Evolutionary conservation across 2,113 vertebrate species (phyloP), one percentile per base, ranked within the genome.

Genomic region (Tetraodon nigroviridis): DNA sequence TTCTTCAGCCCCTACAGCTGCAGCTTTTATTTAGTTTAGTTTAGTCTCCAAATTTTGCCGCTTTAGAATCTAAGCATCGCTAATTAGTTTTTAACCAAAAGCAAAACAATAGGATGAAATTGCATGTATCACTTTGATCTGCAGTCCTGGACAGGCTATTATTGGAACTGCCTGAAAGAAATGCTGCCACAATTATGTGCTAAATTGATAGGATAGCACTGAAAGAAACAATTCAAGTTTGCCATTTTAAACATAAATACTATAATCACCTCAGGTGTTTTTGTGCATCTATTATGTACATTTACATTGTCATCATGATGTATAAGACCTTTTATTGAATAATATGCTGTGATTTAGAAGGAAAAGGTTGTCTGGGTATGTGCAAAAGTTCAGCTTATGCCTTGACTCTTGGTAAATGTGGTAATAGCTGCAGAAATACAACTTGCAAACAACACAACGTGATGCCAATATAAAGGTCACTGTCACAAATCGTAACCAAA

Each of bases 71-170:
- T 64, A 68, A 74, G 68, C 58, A 29, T 58, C 47, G 50, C 41
- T 73, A 76, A 77, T 77, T 80, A 66, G 63, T 73, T 83, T 76
- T 69, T 54, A 67, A 69, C 29, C 52, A 75, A 80, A 77, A 56
- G 55, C 61, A 74, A 75, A 67, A 61, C 73, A 73, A 82, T 65
- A 71, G 71, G 62, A 66, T 72, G 52, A 67, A 68, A 85, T 59
- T 78, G 61, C 68, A 75, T 70, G 59, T 18, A 57, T 54, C 68
- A 64, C 75, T 79, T 76, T 67, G 76, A 71, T 75, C 69, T 71
- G 77, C 78, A 86, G 88, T 86, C 86, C 84, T 12, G 8, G 11
- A 37, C 67, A 60, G 51, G 75, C 65, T 72, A 81, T 86, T 79
- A 86, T 86, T 78, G 73, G 56, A 45, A 61, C 62, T 64, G 78